Base-by-base conservation (phyloP, 1,140 invertebrate genomes). In the Battus philenor region DNA sequence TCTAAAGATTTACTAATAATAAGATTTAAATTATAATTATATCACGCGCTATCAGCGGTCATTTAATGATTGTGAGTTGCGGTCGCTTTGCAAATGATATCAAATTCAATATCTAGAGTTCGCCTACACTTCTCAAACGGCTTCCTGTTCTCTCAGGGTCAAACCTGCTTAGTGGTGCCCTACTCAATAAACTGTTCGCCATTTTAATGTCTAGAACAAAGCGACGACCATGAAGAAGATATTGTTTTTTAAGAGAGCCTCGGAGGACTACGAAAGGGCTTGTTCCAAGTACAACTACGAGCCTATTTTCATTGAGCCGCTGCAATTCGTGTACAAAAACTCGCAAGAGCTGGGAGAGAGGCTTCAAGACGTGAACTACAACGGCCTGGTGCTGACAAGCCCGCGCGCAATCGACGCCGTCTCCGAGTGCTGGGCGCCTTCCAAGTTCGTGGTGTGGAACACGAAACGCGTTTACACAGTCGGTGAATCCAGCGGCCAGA, bases 331-430 rank as follows among this genome's bases (percentile, higher is more conserved):
- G 9, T 87, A 68, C 41, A 75, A 84, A 13, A 86, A 87, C 47
- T 50, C 82, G 1, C 66, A 71, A 1, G 57, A 79, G 36, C 56
- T 89, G 5, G 54, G 54, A 0, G 59, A 63, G 2, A 87, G 80
- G 48, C 68, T 89, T 4, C 54, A 67, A 30, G 69, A 68, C 11
- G 69, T 72, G 7, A 59, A 73, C n/a, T 88, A 87, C 58, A 68
- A 79, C n/a, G 87, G 87, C 6, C 68, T 88, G 4, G 80, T 89
- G n/a, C 69, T 89, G 18, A 89, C 87, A 0, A 87, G 86, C 51
- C 86, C 87, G 0, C 67, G 88, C 1, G 87, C 87, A 10, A 76
- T 88, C 2, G 87, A 88, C 47, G 87, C 87, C 0, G 77, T 87
- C 0, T 59, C 69, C 10, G 48, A 78, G 57, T 66, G 75, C 66